Percentiles rank a stretch among this genome's conserved stretches.
Conservation (phyloP, 2,113 vertebrate genomes). For the Oostethus manadensis region DNA sequence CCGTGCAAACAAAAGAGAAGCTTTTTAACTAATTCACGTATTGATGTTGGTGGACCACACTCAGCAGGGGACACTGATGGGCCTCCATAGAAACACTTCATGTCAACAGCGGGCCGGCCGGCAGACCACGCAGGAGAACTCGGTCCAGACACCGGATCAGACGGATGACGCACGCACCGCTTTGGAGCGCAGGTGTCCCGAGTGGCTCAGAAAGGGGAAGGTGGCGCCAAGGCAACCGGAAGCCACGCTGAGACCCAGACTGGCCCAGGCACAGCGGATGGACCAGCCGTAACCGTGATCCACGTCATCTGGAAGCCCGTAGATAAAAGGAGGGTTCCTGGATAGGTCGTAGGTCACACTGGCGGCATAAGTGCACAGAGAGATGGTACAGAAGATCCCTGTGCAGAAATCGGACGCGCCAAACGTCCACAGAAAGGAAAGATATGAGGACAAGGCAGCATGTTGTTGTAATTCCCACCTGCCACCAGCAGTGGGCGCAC, state of each 20-base stretch:
- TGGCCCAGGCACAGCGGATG: conserved; percentile 80
- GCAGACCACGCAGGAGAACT: too few relatives aligned
- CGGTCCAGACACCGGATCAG: conserved; percentile 36
- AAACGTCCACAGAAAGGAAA: not conserved
- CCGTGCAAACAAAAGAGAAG: too few relatives aligned
- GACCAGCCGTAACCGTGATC: conserved; percentile 85
- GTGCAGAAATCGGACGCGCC: not conserved
- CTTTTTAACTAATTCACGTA: too few relatives aligned
- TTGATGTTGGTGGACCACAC: not conserved
- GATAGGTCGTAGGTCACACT: conserved; percentile 82
- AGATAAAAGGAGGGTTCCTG: conserved; percentile 79
- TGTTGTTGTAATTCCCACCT: too few relatives aligned
- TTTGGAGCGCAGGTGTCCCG: conserved; percentile 74
- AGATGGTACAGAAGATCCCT: conserved; percentile 88
- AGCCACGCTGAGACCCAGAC: conserved; percentile 77
- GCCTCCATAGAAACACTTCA: too few relatives aligned
- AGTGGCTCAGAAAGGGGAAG: conserved; percentile 75
- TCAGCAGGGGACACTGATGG: not conserved
- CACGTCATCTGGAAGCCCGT: conserved; percentile 77
- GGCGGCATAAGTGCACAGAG: conserved; percentile 81
- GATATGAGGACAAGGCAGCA: not conserved
- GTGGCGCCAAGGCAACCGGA: conserved; percentile 79
- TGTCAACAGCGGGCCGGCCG: not conserved
- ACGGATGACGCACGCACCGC: conserved; percentile 74
- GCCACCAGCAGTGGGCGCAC: not conserved